Conservation (phyloP, 2,888 invertebrate genomes). For the Oscheius myriophilus region DNA sequence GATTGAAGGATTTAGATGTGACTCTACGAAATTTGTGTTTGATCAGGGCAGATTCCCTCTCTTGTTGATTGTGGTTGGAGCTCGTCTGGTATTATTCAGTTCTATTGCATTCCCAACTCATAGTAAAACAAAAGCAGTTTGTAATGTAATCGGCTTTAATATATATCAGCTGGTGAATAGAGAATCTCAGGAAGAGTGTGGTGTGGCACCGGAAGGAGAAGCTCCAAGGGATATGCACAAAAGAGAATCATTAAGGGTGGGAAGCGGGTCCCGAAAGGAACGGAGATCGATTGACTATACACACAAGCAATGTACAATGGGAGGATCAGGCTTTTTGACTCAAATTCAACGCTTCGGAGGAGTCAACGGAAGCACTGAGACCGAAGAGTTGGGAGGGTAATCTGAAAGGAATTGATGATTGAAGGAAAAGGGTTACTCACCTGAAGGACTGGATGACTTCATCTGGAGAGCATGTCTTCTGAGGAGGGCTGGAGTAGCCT, state of each 20-base stretch:
- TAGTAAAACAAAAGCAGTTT: too few relatives aligned
- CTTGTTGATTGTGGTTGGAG: too few relatives aligned
- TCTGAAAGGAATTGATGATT: conserved; percentile 16
- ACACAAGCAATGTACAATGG: neutral
- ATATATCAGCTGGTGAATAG: neutral
- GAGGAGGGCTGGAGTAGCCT: conserved; percentile 49
- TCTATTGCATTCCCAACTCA: too few relatives aligned
- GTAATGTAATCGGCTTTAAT: neutral
- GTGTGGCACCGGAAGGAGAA: conserved; percentile 20
- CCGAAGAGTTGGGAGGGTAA: conserved; percentile 35
- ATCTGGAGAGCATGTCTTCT: conserved; percentile 39
- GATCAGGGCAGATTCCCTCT: too few relatives aligned
- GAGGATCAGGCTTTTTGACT: conserved; percentile 24
- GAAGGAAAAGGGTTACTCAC: conserved; percentile 20
- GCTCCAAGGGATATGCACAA: conserved; percentile 16
- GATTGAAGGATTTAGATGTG: too few relatives aligned
- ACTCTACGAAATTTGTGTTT: too few relatives aligned
- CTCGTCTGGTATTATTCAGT: too few relatives aligned
- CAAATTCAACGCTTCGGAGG: conserved; percentile 20
- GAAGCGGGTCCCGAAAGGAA: conserved; percentile 4
- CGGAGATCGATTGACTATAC: conserved; percentile 2
- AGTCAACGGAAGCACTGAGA: conserved; percentile 19
- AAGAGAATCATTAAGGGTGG: conserved; percentile 10
- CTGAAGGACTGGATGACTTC: conserved; percentile 48
- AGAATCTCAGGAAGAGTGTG: conserved; percentile 15